Conservation (phyloP, 2,797 vertebrate genomes). For the Hoplostethus mediterraneus region DNA sequence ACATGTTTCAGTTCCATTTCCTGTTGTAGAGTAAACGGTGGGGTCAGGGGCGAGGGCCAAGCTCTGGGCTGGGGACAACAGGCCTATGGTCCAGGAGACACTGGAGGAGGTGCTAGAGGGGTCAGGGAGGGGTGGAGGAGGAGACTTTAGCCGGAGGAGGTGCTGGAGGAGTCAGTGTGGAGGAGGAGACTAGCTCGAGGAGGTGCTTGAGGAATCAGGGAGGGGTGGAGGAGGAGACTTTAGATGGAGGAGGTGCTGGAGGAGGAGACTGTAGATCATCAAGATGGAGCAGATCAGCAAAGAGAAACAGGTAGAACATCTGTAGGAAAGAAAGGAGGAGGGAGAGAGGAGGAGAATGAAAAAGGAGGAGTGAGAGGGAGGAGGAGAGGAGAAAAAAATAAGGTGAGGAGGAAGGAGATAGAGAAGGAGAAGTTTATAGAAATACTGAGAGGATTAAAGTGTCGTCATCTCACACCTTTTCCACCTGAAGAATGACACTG, state of each 20-base stretch:
- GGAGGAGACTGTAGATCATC: conserved; percentile 14
- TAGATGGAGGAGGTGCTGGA: neutral
- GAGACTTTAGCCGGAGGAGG: neutral
- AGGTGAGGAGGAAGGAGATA: no score
- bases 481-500: conserved; percentile 8
- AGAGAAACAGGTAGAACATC: conserved; percentile 41
- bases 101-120: neutral
- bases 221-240: neutral
- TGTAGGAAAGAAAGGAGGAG: neutral
- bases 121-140: neutral
- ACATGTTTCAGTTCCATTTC: conserved; percentile 51
- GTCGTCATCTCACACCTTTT: conserved; percentile 13
- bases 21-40: conserved; percentile 9
- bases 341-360: no score
- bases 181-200: neutral
- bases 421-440: no score
- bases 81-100: neutral
- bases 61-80: neutral
- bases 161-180: no score
- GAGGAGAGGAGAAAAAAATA: no score
- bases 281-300: conserved; percentile 18
- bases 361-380: no score
- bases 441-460: neutral
- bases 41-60: conserved; percentile 3
- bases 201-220: conserved; percentile 3